Evolutionary conservation across 2,888 invertebrate species (phyloP), one percentile per base, ranked within the genome.

Genomic region (Synergus umbraculus): DNA sequence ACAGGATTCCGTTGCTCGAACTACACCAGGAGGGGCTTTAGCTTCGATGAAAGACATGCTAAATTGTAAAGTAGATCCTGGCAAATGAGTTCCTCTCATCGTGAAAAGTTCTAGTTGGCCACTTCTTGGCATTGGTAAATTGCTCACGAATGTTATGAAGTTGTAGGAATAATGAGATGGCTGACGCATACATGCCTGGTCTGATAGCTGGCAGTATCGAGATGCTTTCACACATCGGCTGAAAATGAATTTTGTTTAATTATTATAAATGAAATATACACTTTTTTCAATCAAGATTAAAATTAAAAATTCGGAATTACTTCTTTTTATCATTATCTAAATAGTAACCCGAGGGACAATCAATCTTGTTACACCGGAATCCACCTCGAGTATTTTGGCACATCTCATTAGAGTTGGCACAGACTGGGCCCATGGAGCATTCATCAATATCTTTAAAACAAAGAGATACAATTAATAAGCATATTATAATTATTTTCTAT

Each of bases 381-480:
- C 96, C 94, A 0, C 99, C 99, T 80, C 97, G 94, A 0, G 96
- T 97, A 92, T 99, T 99, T 86, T 98, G 95, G 89, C 99, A 99
- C 76, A 97, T 95, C 85, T 96, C 95, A 82, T 96, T 95, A 0
- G 94, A 91, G n/a, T 93, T 93, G 0, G 92, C 92, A 79, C 95
- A 94, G 4, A 93, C 92, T 4, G 93, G 88, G 0, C 93, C 94
- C 83, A 94, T 94, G 0, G 93, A 92, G 84, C 96, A 97, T 87
- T 97, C 96, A 87, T 97, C 95, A 79, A 96, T 95, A 89, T 97
- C 96, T 96, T 86, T 4, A 86, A 87, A 76, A 77, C 78, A 79
- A 64, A 69, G 44, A 76, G 58, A 76, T 66, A 43, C 37, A 54
- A 46, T 49, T 58, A 43, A 22, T 54, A 18, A 58, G 1, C 5